Conservation (phyloP, 2,113 vertebrate genomes). For the Lontra canadensis region DNA sequence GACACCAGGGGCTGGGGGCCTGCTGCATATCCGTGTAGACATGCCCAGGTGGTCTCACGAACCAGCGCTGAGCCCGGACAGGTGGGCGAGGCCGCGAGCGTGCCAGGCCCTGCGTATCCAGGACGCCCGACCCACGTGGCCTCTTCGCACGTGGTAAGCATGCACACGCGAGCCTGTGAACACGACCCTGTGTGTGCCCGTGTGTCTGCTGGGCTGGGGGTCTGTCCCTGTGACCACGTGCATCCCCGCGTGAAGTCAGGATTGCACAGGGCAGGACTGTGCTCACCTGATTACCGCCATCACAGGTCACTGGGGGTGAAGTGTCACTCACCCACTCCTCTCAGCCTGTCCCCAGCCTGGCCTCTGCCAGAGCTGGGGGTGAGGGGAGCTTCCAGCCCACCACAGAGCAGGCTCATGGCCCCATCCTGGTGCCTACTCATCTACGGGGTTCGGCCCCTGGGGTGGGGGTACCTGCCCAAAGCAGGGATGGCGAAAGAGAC, state of each 20-base stretch:
- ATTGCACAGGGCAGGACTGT: neutral
- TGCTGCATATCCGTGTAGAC: fast-evolving
- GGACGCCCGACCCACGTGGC: no score
- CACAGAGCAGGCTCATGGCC: neutral
- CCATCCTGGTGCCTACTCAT: neutral
- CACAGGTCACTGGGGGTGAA: constrained; percentile 11
- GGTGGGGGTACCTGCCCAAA: neutral
- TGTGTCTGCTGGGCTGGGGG: neutral
- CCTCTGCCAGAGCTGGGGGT: neutral
- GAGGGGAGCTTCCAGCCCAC: neutral
- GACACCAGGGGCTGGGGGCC: fast-evolving
- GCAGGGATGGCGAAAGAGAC: neutral
- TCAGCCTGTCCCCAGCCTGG: constrained; percentile 39
- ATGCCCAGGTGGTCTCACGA: neutral
- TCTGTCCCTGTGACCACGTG: fast-evolving
- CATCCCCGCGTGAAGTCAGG: neutral
- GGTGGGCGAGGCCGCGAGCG: neutral
- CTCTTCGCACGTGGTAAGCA: neutral
- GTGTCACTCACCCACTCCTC: constrained; percentile 59
- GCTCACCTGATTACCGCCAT: constrained; percentile 40
- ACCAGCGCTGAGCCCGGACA: neutral
- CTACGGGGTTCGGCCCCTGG: neutral
- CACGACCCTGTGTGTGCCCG: neutral
- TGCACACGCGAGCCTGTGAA: neutral
- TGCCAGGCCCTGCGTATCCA: neutral